Conservation (phyloP, 1,140 invertebrate species). For the Latrodectus geometricus region DNA sequence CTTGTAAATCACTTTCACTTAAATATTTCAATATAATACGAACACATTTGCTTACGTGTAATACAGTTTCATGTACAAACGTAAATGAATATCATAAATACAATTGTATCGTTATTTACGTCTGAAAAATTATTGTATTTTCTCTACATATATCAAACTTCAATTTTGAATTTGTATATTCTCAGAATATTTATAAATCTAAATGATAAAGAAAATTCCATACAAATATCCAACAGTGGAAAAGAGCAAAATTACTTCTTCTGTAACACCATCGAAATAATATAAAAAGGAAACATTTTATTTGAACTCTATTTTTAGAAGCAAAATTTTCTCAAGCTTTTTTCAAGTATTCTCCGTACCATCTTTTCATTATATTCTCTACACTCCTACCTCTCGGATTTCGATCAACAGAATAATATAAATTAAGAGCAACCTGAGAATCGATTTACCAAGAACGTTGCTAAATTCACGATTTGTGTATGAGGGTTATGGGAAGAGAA, state of each 20-base stretch:
- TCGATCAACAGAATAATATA: slow-evolving; percentile 5
- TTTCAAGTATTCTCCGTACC: background rate
- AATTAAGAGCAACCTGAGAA: slow-evolving; percentile 10
- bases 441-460: background rate
- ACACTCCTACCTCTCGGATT: background rate
- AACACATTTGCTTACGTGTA: no score
- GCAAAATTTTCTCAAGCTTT: background rate
- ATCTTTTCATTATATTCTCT: background rate
- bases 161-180: no score
- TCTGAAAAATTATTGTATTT: no score
- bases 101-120: no score
- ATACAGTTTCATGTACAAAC: no score
- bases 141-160: no score
- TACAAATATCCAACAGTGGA: background rate
- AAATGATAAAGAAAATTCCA: no score
- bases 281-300: background rate
- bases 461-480: background rate
- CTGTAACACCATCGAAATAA: background rate
- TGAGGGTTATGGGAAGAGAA: background rate
- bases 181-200: no score
- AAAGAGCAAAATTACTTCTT: background rate
- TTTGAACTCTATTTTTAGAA: background rate
- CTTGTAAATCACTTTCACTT: no score
- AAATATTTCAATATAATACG: no score
- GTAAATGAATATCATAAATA: no score